Base-by-base conservation (phyloP, 1,140 invertebrate species). In the Popillia japonica region DNA sequence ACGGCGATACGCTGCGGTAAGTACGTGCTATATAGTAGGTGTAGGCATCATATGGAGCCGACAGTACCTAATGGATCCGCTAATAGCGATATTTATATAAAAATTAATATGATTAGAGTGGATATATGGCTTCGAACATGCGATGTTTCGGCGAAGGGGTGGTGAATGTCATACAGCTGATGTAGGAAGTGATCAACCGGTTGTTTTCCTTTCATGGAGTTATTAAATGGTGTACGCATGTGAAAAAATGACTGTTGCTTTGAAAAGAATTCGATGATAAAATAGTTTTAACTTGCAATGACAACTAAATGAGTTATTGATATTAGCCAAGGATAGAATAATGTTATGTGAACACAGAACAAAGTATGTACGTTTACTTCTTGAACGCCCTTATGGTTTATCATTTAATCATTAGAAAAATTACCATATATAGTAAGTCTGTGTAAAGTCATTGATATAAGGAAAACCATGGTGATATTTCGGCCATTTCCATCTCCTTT, bases 81-180 rank as follows among this genome's bases (percentile, higher is more conserved):
- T 68, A 68, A 68, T 68, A 68, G 61, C 61, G 20, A 34, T 68
- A 68, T 68, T 68, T 68, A 34, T 68, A 68, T 68, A 68, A 68
- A 68, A 68, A 68, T 68, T 68, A 68, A 68, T 68, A 68, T 68
- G 61, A 68, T 68, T 68, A 68, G 61, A 68, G 61, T 68, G 61
- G 61, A 68, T 68, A 68, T 68, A 68, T 68, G 61, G 27, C 61
- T 68, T 68, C 61, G 61, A 68, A 68, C 61, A 68, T 68, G 61
- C 61, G 61, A 68, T 68, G 61, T 10, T 68, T 68, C 22, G 61
- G 27, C 61, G 22, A 68, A 34, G 22, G 61, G 61, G 61, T 68
- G 61, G 61, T 27, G 20, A 34, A 14, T 4, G 61, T 22, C 27
- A 34, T 68, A 27, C 22, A 34, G 22, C 27, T 11, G 10, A 22